Percentiles rank a stretch among this genome's conserved stretches.
Conservation (phyloP, 2,888 invertebrate genomes). For the Standfussiana lucernea region DNA sequence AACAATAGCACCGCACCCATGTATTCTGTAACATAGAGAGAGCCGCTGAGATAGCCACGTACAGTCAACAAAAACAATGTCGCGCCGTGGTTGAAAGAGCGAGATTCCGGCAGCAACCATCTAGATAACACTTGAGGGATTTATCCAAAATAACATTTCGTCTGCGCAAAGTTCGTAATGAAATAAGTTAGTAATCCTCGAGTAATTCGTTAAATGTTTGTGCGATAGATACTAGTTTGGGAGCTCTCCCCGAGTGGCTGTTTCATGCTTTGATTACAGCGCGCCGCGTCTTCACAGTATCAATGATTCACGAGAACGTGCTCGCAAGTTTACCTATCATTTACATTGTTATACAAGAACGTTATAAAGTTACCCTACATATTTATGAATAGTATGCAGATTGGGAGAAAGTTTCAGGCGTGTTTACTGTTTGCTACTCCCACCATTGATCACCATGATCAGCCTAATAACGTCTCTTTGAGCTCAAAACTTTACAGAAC, state of each 20-base stretch:
- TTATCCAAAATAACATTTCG: conserved; percentile 85
- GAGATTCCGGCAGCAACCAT: conserved; percentile 78
- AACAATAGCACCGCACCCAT: neutral
- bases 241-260: conserved; percentile 71
- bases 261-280: conserved; percentile 71
- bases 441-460: conserved; percentile 33
- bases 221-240: conserved; percentile 79
- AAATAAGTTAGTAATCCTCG: conserved; percentile 87
- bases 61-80: conserved; percentile 65
- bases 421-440: conserved; percentile 18
- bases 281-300: conserved; percentile 62
- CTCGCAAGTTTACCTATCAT: conserved; percentile 65
- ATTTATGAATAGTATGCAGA: conserved; percentile 56
- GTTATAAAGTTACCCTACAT: conserved; percentile 56
- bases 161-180: conserved; percentile 84
- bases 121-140: conserved; percentile 82
- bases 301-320: conserved; percentile 68
- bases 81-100: conserved; percentile 65
- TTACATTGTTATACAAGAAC: conserved; percentile 61
- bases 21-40: conserved; percentile 13
- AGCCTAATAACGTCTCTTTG: conserved; percentile 15
- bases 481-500: conserved; percentile 1
- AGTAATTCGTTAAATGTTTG: conserved; percentile 86
- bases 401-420: conserved; percentile 41
- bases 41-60: conserved; percentile 38